Conservation (phyloP, 1,140 invertebrate genomes). For the Pseudomyrmex pallidus region DNA sequence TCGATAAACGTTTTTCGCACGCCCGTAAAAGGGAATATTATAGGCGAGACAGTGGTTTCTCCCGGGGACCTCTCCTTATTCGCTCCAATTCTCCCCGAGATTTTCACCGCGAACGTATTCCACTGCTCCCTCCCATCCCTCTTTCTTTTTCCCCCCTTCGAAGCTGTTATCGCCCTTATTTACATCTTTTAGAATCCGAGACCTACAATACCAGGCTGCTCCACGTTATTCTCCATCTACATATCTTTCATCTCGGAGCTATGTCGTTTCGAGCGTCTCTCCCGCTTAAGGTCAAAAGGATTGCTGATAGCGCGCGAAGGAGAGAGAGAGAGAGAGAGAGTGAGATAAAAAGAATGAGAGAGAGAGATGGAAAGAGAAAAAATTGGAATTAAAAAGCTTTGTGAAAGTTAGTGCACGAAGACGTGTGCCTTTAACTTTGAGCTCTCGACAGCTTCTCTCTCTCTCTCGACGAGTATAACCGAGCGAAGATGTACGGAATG, state of each 20-base stretch:
- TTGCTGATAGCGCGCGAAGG: not conserved
- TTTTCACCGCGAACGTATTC: slow-evolving; percentile 41
- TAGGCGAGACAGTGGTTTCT: slow-evolving; percentile 42
- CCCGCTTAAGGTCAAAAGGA: slow-evolving; percentile 22
- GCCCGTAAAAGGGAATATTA: slow-evolving; percentile 42
- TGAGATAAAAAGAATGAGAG: too few species aligned
- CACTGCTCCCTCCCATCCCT: not conserved
- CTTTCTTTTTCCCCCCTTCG: not conserved
- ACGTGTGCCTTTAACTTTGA: not conserved
- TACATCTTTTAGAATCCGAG: slow-evolving; percentile 46
- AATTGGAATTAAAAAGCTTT: slow-evolving; percentile 4
- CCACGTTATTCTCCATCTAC: slow-evolving; percentile 48
- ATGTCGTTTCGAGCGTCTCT: slow-evolving; percentile 33
- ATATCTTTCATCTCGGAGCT: slow-evolving; percentile 47
- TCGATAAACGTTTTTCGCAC: slow-evolving; percentile 53
- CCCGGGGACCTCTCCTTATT: slow-evolving; percentile 23
- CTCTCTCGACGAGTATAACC: too few species aligned
- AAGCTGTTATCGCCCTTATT: slow-evolving; percentile 46
- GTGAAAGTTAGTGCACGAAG: not conserved
- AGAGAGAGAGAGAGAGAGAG: not conserved
- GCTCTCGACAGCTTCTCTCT: not conserved
- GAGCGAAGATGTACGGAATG: too few species aligned
- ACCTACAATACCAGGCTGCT: slow-evolving; percentile 43
- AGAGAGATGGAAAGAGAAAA: not conserved
- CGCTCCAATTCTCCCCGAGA: slow-evolving; percentile 41